Evolutionary conservation across 2,888 invertebrate genomes (phyloP).

Genomic region (Dasypogon diadema): DNA sequence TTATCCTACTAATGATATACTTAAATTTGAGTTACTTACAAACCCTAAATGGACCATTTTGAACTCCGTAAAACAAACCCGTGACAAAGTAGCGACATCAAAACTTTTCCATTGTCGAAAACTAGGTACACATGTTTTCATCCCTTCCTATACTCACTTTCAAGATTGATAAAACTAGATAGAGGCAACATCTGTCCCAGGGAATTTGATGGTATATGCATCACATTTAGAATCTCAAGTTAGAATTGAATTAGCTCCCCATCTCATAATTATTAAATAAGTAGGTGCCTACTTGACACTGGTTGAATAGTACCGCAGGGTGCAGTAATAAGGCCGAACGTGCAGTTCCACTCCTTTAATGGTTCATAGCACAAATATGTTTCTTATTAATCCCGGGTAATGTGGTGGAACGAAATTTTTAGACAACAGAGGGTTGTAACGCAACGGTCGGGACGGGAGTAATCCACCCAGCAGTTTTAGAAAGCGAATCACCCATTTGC

Average conservation of each 20-base stretch:
- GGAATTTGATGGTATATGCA: conserved; percentile 7
- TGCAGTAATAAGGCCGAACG: conserved; percentile 2
- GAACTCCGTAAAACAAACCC: conserved; percentile 2
- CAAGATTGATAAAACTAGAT: neutral
- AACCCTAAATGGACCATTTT: conserved; percentile 17
- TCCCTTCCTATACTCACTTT: neutral
- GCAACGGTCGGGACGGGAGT: neutral
- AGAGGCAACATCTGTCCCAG: neutral
- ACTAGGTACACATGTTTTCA: neutral
- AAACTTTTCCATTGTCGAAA: conserved; percentile 41
- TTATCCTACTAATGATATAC: neutral
- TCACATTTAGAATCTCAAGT: conserved; percentile 1
- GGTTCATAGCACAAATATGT: conserved; percentile 7
- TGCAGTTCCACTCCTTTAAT: conserved; percentile 18
- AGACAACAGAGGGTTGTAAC: neutral
- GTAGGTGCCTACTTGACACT: neutral
- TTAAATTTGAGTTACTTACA: conserved; percentile 17
- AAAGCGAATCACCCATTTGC: neutral
- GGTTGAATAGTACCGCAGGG: conserved; percentile 14
- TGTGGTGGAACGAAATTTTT: neutral
- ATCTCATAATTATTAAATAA: conserved; percentile 29
- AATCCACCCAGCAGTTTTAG: neutral
- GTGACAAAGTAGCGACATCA: neutral
- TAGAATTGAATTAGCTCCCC: conserved; percentile 30
- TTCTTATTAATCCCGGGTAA: conserved; percentile 23